Base-by-base conservation (phyloP, 1,140 invertebrate genomes). In the Kradibia gibbosae region DNA sequence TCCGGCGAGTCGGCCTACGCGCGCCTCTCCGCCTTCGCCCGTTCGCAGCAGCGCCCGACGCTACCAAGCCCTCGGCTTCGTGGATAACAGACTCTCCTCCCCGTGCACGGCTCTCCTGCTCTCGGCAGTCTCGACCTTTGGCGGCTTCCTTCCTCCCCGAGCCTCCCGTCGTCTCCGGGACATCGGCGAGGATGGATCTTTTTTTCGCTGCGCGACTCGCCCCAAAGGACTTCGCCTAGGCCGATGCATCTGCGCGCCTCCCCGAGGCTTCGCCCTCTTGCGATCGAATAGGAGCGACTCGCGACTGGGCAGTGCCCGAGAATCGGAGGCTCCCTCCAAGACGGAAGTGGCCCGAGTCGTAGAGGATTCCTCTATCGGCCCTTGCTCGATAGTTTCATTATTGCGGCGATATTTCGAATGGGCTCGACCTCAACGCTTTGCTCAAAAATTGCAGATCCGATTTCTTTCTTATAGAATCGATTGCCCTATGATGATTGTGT, bases 81-180 rank as follows among this genome's bases (percentile, higher is more conserved):
- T 53, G 75, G 45, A 78, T 78, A 78, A 78, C 75, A 77, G 75
- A 77, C 67, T 77, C 67, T 25, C 74, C 34, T 34, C 36, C 50
- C 72, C 5, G 50, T 53, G 50, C 50, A 36, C 20, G 17, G 39
- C 42, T 74, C 72, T 74, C 28, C 7, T 74, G 25, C 15, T n/a
- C 15, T 11, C 5, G 10, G 10, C 50, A 3, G 13, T 17, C 45
- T 17, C 45, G 8, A 48, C 45, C 45, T 7, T 48, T 48, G 22
- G 50, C 10, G 50, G 10, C 50, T 53, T 17, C 17, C 45, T 48
- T 17, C 17, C 45, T 48, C 45, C 50, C 3, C 50, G 20, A 53
- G 13, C 50, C 5, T 20, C 3, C 3, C 50, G 5, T 53, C 50
- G 50, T 11, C 13, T 3, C 50, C 15, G 10, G n/a, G n/a, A n/a